Percentiles rank a stretch among this genome's conserved stretches.
Evolutionary conservation across 2,888 invertebrate species (phyloP).

Genomic region (Pyrrhosoma nymphula): DNA sequence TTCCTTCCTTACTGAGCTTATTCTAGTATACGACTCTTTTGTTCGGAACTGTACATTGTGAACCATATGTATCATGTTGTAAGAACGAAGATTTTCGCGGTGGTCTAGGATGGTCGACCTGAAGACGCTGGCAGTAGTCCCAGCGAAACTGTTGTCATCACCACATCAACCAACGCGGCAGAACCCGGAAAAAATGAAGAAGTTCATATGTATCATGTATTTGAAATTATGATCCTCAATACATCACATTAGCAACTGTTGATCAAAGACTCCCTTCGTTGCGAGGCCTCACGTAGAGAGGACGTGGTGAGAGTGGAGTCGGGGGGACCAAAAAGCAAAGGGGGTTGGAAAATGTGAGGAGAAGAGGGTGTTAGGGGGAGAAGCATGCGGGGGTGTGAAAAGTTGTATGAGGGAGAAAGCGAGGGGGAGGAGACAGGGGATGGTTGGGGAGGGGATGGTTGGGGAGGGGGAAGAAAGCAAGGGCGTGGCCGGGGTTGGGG

Average conservation of each 20-base stretch:
- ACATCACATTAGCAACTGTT: background rate
- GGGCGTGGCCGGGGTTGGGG: background rate
- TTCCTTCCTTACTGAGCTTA: too few species aligned
- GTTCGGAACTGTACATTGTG: too few species aligned
- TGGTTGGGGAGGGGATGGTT: background rate
- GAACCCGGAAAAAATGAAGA: too few species aligned
- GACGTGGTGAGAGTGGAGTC: background rate
- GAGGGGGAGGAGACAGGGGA: background rate
- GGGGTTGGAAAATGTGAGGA: background rate
- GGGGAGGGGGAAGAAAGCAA: background rate
- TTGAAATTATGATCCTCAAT: background rate
- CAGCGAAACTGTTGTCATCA: too few species aligned
- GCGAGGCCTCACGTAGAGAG: background rate
- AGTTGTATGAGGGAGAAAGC: background rate
- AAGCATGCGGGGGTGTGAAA: background rate
- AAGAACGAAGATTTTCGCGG: too few species aligned
- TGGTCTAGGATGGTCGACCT: too few species aligned
- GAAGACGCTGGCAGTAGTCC: too few species aligned
- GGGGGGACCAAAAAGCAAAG: background rate
- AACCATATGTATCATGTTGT: too few species aligned
- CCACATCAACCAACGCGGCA: too few species aligned
- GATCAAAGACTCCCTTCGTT: background rate
- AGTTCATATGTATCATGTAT: too few species aligned
- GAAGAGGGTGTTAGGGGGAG: background rate
- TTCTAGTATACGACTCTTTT: too few species aligned